A percentile compares a stretch with the other conserved stretches of the same genome.
These are phyloP conservation scores for Poeciliopsis gracilis DNA, from an alignment of 2,797 vertebrate species.

Conservation along the genomic window DNA sequence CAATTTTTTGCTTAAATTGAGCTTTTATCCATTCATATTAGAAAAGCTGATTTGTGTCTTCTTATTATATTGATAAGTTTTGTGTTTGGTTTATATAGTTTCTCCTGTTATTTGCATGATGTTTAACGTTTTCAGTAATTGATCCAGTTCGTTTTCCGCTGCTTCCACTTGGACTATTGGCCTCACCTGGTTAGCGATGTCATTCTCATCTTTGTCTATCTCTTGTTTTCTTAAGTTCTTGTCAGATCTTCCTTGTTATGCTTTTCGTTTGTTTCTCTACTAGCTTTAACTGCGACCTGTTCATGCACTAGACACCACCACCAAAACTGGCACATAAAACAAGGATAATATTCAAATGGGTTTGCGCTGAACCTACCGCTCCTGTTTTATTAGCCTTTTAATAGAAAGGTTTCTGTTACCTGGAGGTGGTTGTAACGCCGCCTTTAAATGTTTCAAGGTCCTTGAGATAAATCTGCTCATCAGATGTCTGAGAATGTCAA, in stretches of 20 bases:
- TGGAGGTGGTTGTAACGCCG: not conserved
- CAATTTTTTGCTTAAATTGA: not conserved
- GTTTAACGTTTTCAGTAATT: not conserved
- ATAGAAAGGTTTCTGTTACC: not conserved
- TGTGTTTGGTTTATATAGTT: not conserved
- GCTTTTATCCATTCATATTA: not conserved
- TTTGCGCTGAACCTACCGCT: not conserved
- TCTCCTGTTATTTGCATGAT: not conserved
- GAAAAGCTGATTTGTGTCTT: not conserved
- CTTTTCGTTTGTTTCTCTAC: not conserved
- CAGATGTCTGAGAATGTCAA: not conserved
- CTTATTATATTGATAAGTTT: not conserved
- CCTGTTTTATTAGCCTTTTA: not conserved
- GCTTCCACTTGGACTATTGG: not conserved
- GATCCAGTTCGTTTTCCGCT: not conserved
- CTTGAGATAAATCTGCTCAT: not conserved
- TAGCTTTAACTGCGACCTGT: not conserved
- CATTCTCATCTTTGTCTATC: not conserved
- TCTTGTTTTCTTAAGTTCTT: not conserved
- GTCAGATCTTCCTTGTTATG: not conserved
- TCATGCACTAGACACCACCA: not conserved
- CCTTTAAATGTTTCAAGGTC: not conserved
- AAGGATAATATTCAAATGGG: not conserved
- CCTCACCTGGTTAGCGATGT: not conserved
- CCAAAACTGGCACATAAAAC: not conserved